These are phyloP conservation scores for Diplogasteroides magnus DNA, from an alignment of 1,140 invertebrate genomes.

Conservation along the genomic window DNA sequence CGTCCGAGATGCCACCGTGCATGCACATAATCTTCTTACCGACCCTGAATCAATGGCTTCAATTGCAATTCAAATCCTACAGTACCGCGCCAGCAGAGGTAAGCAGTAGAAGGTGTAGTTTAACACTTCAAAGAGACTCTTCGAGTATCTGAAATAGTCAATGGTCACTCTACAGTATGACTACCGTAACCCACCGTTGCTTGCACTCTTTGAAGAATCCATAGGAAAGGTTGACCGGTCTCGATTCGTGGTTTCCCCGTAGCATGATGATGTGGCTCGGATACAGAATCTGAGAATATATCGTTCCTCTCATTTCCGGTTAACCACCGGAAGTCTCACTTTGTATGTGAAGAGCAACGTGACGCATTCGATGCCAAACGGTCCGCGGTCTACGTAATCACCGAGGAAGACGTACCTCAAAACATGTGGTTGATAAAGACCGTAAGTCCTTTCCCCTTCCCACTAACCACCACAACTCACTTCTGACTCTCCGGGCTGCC, in stretches of 20 bases:
- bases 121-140: slow-evolving; percentile 39
- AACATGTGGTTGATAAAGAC: no score
- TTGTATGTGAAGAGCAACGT: slow-evolving; percentile 58
- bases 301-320: no score
- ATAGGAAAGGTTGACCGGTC: slow-evolving; percentile 61
- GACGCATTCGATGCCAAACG: slow-evolving; percentile 60
- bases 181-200: no score
- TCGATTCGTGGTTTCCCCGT: slow-evolving; percentile 87
- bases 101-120: slow-evolving; percentile 56
- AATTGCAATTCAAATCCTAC: no score
- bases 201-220: slow-evolving; percentile 77
- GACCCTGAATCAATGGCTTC: no score
- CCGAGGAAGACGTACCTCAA: slow-evolving; percentile 61
- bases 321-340: slow-evolving; percentile 13
- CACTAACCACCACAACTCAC: no score
- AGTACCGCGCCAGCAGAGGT: no score
- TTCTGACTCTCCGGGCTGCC: no score
- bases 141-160: slow-evolving; percentile 29
- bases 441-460: no score
- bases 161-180: no score
- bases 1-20: slow-evolving; percentile 75
- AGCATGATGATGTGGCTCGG: slow-evolving; percentile 95
- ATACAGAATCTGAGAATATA: slow-evolving; percentile 70
- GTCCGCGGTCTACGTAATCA: slow-evolving; percentile 63
- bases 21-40: slow-evolving; percentile 80